Base-by-base conservation (phyloP, 2,797 vertebrate species). In the Hoplostethus atlanticus region DNA sequence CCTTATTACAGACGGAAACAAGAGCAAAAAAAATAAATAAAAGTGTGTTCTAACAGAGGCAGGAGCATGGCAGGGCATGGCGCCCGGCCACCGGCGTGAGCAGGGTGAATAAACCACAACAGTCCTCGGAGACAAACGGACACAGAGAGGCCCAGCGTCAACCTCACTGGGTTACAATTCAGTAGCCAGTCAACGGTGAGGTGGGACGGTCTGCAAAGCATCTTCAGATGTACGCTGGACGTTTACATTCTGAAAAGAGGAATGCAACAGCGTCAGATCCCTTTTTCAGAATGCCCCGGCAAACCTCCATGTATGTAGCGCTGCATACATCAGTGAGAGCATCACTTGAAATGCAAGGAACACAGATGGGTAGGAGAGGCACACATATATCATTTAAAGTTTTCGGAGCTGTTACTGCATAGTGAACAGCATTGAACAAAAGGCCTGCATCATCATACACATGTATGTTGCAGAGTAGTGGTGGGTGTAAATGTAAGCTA, bases 191-290 rank as follows among this genome's bases (percentile, higher is more conserved):
- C 95, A 97, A 85, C 94, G 90, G 89, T 97, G 96, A 65, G 94
- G 60, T 3, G 97, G 96, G 25, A 97, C 95, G 0, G 97, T 97
- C 93, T 93, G 93, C 90, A 97, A 75, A 79, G 97, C 96, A 30
- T 96, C 96, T 84, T 93, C 86, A 38, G 94, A 79, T 0, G 95
- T 94, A 25, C 96, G 96, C 57, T 96, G 93, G 75, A 97, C 84
- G 21, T 95, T 93, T 47, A 97, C 96, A 28, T 97, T 97, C 96
- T 97, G 93, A 42, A 93, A 89, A 84, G 80, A 89, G 71, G 80
- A 87, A 80, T 0, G 76, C 46, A 86, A 67, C 63, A 75, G 46
- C 6, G 72, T 89, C 76, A 89, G 71, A 76, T 25, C 4, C 4
- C 4, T 51, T 61, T 38, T n/a, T 17, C 8, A 16, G 38, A 6